Base-by-base conservation (phyloP, 2,888 invertebrate species). In the Orthosia cruda region DNA sequence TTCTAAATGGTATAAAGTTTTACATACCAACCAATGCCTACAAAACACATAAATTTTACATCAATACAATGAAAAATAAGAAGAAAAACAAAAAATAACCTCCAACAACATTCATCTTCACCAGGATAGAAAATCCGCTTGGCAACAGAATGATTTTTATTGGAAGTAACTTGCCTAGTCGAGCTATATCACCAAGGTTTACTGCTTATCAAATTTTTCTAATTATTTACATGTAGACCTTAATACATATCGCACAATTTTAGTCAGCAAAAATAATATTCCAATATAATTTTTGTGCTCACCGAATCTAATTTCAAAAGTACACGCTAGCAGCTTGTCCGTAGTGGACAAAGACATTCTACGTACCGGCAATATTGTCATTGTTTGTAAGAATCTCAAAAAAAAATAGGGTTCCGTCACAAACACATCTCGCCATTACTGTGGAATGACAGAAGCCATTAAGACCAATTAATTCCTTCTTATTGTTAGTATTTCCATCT, bases 401-500 rank as follows among this genome's bases (percentile, higher is more conserved):
- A 73, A 87, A 80, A 83, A 26, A 2, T 26, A 26, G 26, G 26
- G 26, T 26, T 26, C 26, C 26, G 26, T 26, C 26, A 26, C 26
- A 83, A 74, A 86, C 78, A 81, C 73, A 71, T 73, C 71, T 63
- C 78, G 58, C 78, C 64, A 79, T 85, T 80, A 82, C 71, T 20
- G 68, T 7, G 50, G 50, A 72, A 61, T 70, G 74, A 77, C 82
- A 67, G 69, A 69, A 57, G 73, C 71, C 78, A 83, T 83, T 82
- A 81, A 85, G 85, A 75, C 82, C 77, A 77, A 81, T 84, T 82
- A 82, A 86, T 77, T 87, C 83, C 75, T 69, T 80, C 83, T 85
- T 80, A 85, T 87, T 85, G 85, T 87, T 85, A 85, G 85, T 85
- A 87, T 85, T 85, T 87, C 74, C 83, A 82, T 77, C 77, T 79